Evolutionary conservation across 2,113 vertebrate genomes (phyloP).

Genomic region (Triplophysa tibetana): DNA sequence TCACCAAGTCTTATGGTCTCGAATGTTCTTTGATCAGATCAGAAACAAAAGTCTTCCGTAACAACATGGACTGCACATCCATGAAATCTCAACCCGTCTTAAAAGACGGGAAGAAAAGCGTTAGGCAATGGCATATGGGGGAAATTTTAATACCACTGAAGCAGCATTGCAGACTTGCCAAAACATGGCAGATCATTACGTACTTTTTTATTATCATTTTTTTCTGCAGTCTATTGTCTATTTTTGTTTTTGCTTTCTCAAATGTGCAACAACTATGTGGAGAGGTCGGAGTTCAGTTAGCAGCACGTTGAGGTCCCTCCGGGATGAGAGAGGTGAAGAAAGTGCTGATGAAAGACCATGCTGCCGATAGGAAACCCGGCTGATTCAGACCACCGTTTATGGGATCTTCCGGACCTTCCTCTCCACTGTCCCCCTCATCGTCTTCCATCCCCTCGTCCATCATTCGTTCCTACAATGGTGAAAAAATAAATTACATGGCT

Average conservation of each 20-base stretch:
- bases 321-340: conserved; percentile 97
- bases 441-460: conserved; percentile 95
- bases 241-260: not conserved
- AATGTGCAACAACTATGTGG: not conserved
- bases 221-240: not conserved
- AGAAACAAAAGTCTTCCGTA: not conserved
- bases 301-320: conserved; percentile 87
- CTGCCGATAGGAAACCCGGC: conserved; percentile 83
- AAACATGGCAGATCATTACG: conserved; percentile 9
- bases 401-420: conserved; percentile 76
- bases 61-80: conserved; percentile 18
- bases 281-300: conserved; percentile 76
- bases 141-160: not conserved
- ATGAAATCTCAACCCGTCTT: conserved; percentile 27
- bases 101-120: not conserved
- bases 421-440: conserved; percentile 76
- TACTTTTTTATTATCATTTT: not conserved
- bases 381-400: conserved; percentile 65
- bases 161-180: conserved; percentile 29
- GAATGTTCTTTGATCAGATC: not conserved
- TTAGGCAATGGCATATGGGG: not conserved
- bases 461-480: conserved; percentile 83
- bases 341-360: conserved; percentile 93
- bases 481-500: not conserved
- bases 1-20: conserved; percentile 7